Base-by-base conservation (phyloP, 1,140 invertebrate genomes). In the Lethocerus indicus region DNA sequence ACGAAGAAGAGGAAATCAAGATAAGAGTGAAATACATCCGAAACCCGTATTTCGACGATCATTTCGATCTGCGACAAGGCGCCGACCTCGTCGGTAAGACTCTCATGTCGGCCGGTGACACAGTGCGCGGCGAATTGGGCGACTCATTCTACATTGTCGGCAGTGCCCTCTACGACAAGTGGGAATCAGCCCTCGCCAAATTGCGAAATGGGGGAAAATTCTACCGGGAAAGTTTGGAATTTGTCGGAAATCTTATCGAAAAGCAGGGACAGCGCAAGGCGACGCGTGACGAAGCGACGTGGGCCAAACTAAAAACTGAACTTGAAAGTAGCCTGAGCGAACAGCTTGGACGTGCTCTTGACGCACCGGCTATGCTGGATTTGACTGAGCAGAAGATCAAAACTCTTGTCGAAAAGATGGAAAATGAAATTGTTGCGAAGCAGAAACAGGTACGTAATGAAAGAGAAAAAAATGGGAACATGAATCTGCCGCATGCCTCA, bases 31-130 rank as follows among this genome's bases (percentile, higher is more conserved):
- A 68, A 39, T 93, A 75, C 63, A 53, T 95, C 27, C 73, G 81
- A 58, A 91, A 92, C 62, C 74, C 76, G 2, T 83, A 70, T 62
- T 81, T 79, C 65, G 89, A 94, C 67, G 79, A 85, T 61, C 87
- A 93, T 65, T 89, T 91, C 69, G 86, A 91, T 66, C 63, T 89
- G 3, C 71, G 62, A 49, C 74, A 87, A 56, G 69, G 75, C 7
- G 61, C 67, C 32, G 67, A 75, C 61, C 63, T 87, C 26, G 67
- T 81, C 36, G 88, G 87, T 4, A 93, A 92, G 69, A 84, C 85
- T 1, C 62, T 92, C 14, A 67, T 62, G 35, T 73, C 71, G 60
- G 73, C 76, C 56, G 76, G 75, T 9, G 70, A 67, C 58, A 56
- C 61, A 37, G 58, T 65, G 18, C 58, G 69, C 44, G 69, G 76